Conservation (phyloP, 2,113 vertebrate genomes). For the Trematomus loennbergii region DNA sequence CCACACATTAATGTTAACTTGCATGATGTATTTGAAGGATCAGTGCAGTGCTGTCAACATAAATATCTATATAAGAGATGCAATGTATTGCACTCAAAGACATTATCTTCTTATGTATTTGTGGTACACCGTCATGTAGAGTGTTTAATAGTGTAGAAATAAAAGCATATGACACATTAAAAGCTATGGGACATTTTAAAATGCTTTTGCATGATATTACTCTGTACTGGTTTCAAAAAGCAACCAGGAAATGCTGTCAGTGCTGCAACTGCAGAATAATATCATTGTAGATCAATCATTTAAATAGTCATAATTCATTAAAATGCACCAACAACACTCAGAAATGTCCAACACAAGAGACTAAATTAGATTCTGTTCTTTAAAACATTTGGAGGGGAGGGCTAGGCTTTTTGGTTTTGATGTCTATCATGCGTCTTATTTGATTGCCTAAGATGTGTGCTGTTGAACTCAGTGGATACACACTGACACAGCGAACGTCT, state of each 20-base stretch:
- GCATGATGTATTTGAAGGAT: conserved; percentile 4
- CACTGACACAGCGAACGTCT: background rate
- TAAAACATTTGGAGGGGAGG: background rate
- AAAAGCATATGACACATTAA: background rate
- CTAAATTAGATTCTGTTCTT: background rate
- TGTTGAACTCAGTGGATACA: background rate
- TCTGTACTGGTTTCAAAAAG: too few species aligned
- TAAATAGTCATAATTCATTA: conserved; percentile 1
- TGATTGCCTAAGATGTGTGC: conserved; percentile 6
- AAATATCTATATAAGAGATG: background rate
- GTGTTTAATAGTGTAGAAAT: background rate
- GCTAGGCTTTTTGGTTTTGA: conserved; percentile 7
- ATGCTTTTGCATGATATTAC: background rate
- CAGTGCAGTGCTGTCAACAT: background rate
- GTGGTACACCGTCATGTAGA: background rate
- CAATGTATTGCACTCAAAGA: background rate
- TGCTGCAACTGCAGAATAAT: background rate
- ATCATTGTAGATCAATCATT: background rate
- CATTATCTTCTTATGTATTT: background rate
- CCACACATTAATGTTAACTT: conserved; percentile 14
- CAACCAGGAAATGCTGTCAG: too few species aligned
- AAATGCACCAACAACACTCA: background rate
- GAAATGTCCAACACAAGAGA: background rate
- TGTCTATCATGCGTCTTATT: background rate
- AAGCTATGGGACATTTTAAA: background rate